Base-by-base conservation (phyloP, 2,797 vertebrate species). In the Artibeus lituratus region DNA sequence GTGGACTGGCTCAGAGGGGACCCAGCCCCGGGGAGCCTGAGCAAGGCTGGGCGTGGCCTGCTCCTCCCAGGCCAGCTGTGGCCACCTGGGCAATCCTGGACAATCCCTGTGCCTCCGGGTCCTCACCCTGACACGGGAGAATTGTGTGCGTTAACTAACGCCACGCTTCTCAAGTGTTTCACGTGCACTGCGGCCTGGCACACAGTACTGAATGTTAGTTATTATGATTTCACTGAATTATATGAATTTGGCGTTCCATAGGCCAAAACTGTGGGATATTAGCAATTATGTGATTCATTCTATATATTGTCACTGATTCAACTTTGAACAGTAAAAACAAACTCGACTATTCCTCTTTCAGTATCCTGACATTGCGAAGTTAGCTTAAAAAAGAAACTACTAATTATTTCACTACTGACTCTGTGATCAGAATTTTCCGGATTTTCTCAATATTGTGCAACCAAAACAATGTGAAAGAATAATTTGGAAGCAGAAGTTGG, bases 341-440 rank as follows among this genome's bases (percentile, higher is more conserved):
- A 59, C 74, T 84, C 35, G 94, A 78, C n/a, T 51, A 76, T 67
- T 96, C 57, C 65, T 73, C 37, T 94, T 91, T 83, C 39, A 80
- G 6, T 81, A 74, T 89, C 78, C 39, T 65, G 65, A 93, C 21
- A 53, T 47, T 19, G 37, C 73, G 95, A 91, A 51, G 14, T 73
- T 94, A 42, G 29, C 62, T 74, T 86, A 10, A 62, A 77, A 87
- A 76, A 78, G 37, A 51, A 88, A 51, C 24, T 62, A 29, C 53
- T 55, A 80, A 51, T 42, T 42, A 73, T 89, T 94, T 94, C 69
- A 73, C 11, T 51, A 76, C 32, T 78, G 65, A 94, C 44, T 81
- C 29, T 55, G 29, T 37, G 57, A 82, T 49, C 42, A 82, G 29
- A 42, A 72, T 57, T 88, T 74, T 95, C 35, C 53, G 37, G 55